Evolutionary conservation across 2,888 invertebrate species (phyloP).

Genomic region (Agriotes lineatus): DNA sequence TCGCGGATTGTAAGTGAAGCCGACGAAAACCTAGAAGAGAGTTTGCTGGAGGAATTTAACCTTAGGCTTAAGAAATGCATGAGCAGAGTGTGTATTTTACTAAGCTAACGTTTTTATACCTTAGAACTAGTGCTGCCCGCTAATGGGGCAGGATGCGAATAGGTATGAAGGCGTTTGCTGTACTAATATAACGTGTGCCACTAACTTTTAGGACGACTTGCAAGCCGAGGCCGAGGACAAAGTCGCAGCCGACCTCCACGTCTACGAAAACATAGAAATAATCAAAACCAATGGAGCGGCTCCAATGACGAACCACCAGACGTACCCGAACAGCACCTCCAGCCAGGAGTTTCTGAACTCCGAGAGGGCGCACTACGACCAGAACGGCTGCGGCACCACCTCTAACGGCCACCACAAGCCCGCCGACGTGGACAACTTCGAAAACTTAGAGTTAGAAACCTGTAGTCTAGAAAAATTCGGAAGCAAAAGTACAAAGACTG

Average conservation of each 20-base stretch:
- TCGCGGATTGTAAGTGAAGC: slow-evolving; percentile 66
- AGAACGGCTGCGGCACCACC: slow-evolving; percentile 17
- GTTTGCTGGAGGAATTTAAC: slow-evolving; percentile 66
- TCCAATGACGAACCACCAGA: not conserved
- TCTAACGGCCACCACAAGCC: slow-evolving; percentile 34
- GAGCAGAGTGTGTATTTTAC: slow-evolving; percentile 62
- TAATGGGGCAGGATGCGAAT: not conserved
- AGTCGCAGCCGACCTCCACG: slow-evolving; percentile 46
- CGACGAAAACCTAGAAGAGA: slow-evolving; percentile 63
- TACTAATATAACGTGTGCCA: slow-evolving; percentile 32
- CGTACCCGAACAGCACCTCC: not conserved
- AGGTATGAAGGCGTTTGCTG: slow-evolving; percentile 12
- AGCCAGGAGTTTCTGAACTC: slow-evolving; percentile 55
- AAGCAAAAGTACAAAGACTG: slow-evolving; percentile 21
- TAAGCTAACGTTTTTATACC: slow-evolving; percentile 21
- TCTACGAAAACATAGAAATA: slow-evolving; percentile 55
- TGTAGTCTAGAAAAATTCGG: slow-evolving; percentile 15
- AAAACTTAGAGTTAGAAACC: slow-evolving; percentile 35
- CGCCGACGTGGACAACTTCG: slow-evolving; percentile 31
- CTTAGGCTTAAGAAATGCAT: slow-evolving; percentile 65
- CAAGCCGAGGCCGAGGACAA: slow-evolving; percentile 44
- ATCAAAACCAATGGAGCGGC: slow-evolving; percentile 40
- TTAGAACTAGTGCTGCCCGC: not conserved
- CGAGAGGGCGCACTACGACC: slow-evolving; percentile 54
- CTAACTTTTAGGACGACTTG: slow-evolving; percentile 61